A percentile compares a stretch with the other conserved stretches of the same genome.
Conservation (phyloP, 2,888 invertebrate species). For the Sipha maydis region DNA sequence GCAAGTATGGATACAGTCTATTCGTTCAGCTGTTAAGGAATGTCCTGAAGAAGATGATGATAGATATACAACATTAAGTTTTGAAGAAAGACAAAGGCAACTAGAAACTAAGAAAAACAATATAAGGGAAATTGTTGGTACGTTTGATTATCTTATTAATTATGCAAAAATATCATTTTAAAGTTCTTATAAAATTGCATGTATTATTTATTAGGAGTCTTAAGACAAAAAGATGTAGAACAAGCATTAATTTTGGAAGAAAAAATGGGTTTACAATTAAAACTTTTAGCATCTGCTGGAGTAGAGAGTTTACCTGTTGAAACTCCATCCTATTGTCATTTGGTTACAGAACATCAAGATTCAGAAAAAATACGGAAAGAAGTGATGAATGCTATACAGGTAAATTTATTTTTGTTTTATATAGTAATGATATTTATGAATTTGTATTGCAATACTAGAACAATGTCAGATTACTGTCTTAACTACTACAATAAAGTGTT, state of each 20-base stretch:
- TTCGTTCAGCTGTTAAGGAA: slow-evolving; percentile 84
- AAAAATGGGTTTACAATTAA: slow-evolving; percentile 86
- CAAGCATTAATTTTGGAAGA: slow-evolving; percentile 88
- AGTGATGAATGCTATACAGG: slow-evolving; percentile 80
- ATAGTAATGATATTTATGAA: background rate
- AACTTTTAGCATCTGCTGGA: slow-evolving; percentile 77
- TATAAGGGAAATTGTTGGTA: slow-evolving; percentile 83
- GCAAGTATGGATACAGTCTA: slow-evolving; percentile 87
- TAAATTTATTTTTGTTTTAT: slow-evolving; percentile 66
- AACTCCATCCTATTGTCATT: slow-evolving; percentile 79
- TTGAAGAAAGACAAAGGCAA: slow-evolving; percentile 81
- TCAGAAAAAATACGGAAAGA: slow-evolving; percentile 85
- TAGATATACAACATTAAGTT: slow-evolving; percentile 72
- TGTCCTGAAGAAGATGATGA: slow-evolving; percentile 87
- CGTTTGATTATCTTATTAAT: slow-evolving; percentile 66
- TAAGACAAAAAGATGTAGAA: slow-evolving; percentile 88
- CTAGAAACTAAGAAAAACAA: slow-evolving; percentile 82
- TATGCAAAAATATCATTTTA: background rate
- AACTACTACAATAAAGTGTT: too few species aligned
- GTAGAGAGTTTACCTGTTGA: slow-evolving; percentile 71
- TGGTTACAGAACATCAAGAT: slow-evolving; percentile 80
- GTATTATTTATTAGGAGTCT: slow-evolving; percentile 71
- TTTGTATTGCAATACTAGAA: background rate
- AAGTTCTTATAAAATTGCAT: slow-evolving; percentile 8
- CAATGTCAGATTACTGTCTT: too few species aligned